Conservation (phyloP, 2,888 invertebrate species). For the Plagiodera versicolora region DNA sequence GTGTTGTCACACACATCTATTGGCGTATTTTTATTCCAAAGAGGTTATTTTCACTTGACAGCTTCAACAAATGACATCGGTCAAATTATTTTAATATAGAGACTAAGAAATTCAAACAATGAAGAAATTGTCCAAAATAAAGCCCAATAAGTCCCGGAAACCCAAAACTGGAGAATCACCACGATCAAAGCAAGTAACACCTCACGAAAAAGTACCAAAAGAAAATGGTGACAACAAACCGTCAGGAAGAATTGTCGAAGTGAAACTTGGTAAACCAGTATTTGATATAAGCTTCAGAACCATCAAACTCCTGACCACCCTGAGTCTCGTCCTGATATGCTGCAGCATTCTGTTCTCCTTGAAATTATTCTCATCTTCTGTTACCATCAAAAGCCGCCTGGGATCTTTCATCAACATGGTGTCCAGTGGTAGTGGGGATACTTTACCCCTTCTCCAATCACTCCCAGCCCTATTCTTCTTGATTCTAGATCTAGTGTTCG, state of each 20-base stretch:
- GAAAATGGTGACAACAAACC: background rate
- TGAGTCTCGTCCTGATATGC: constrained; percentile 31
- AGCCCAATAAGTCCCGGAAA: background rate
- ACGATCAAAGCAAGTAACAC: background rate
- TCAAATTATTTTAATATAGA: background rate
- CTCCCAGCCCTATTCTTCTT: constrained; percentile 42
- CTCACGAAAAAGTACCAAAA: background rate
- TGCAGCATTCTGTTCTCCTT: constrained; percentile 40
- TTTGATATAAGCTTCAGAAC: constrained; percentile 38
- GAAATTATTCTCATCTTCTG: constrained; percentile 39
- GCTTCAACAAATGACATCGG: background rate
- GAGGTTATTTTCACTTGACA: background rate
- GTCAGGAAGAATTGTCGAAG: constrained; percentile 15
- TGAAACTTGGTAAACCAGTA: constrained; percentile 44
- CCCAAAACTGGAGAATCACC: background rate
- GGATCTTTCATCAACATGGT: constrained; percentile 51
- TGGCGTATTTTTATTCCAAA: too few relatives aligned
- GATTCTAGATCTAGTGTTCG: constrained; percentile 37
- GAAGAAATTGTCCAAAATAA: background rate
- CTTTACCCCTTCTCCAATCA: constrained; percentile 40
- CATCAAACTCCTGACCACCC: constrained; percentile 39
- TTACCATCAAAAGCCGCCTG: constrained; percentile 41
- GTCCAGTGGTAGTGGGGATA: constrained; percentile 46
- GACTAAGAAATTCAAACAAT: background rate
- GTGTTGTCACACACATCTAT: too few relatives aligned